phyloP scores from a whole-genome alignment of 2,797 vertebrate species.

The Picus viridis region DNA sequence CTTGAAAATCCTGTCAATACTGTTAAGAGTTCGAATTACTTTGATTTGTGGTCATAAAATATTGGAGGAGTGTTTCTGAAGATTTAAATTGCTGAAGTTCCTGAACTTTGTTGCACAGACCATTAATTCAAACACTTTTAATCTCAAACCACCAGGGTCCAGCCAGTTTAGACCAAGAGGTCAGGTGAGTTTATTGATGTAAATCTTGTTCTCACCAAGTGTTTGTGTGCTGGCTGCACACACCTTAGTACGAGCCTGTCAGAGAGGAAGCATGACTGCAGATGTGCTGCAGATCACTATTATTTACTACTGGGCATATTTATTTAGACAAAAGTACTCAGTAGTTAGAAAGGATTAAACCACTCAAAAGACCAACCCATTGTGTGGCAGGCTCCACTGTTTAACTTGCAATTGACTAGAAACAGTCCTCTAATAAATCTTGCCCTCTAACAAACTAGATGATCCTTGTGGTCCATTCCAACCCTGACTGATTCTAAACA shows the following conservation, averaged over 20 bases:
- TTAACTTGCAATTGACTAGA: constrained; percentile 4
- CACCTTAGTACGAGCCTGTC: not conserved
- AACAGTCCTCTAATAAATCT: not conserved
- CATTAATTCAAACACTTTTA: not conserved
- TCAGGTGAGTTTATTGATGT: not conserved
- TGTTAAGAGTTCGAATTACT: not conserved
- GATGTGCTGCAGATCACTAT: not conserved
- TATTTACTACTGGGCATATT: not conserved
- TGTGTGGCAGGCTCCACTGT: not conserved
- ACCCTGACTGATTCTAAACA: too few species aligned
- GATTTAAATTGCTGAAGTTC: not conserved
- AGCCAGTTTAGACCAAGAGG: not conserved
- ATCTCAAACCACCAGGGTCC: not conserved
- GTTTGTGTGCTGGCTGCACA: not conserved
- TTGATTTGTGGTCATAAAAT: not conserved
- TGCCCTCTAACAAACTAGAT: not conserved
- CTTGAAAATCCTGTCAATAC: not conserved
- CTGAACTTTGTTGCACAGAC: not conserved
- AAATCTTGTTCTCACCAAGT: not conserved
- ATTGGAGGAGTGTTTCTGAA: not conserved
- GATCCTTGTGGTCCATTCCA: too few species aligned
- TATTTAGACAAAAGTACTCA: not conserved
- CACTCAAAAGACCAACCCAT: not conserved
- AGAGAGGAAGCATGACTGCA: not conserved
- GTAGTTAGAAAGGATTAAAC: not conserved